Evolutionary conservation across 2,888 invertebrate genomes (phyloP).

Genomic region (Panzeria rudis): DNA sequence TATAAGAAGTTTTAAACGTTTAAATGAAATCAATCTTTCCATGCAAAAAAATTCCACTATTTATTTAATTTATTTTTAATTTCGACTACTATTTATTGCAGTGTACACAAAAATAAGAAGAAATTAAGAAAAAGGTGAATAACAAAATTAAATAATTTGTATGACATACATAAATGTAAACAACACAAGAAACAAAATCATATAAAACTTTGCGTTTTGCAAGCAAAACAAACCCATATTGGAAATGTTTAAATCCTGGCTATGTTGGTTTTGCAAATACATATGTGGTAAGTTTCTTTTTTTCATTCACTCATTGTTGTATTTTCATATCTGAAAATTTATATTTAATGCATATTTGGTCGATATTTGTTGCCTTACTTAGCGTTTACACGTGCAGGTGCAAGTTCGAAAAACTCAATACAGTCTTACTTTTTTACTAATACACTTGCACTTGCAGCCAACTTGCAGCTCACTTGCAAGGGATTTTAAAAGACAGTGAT

Average conservation of each 20-base stretch:
- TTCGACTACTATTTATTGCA: slow-evolving; percentile 20
- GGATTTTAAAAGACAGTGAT: no score
- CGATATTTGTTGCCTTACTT: no score
- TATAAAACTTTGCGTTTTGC: slow-evolving; percentile 41
- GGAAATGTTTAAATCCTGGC: background rate
- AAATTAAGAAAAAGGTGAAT: slow-evolving; percentile 28
- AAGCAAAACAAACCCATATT: background rate
- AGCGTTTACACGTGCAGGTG: no score
- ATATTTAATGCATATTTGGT: no score
- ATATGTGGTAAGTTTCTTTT: background rate
- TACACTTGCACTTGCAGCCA: no score
- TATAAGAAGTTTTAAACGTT: slow-evolving; percentile 1
- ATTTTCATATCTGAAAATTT: no score
- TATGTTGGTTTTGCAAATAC: background rate
- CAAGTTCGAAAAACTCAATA: no score
- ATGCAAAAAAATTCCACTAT: slow-evolving; percentile 1
- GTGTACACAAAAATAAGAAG: slow-evolving; percentile 19
- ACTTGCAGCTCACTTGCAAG: no score
- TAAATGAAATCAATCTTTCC: background rate
- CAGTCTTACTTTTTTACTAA: no score
- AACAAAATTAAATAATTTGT: slow-evolving; percentile 23
- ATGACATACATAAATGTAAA: slow-evolving; percentile 54
- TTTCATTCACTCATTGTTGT: background rate
- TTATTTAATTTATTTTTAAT: slow-evolving; percentile 26
- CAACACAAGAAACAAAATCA: slow-evolving; percentile 24